Conservation (phyloP, 2,888 invertebrate species). For the Clivina fossor region DNA sequence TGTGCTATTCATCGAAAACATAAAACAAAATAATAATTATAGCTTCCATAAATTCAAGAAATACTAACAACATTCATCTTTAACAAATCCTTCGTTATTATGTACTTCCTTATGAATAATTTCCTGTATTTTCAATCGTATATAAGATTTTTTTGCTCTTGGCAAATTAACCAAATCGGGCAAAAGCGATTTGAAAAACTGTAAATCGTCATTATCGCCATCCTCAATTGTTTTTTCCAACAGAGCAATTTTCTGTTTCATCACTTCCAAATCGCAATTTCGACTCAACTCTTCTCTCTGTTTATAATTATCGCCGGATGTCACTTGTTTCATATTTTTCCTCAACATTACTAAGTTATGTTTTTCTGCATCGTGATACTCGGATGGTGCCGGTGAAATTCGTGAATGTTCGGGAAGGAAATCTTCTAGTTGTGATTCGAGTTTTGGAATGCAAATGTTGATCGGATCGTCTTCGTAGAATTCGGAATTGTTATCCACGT, state of each 20-base stretch:
- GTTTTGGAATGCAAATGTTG: constrained; percentile 27
- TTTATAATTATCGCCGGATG: not conserved
- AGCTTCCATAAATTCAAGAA: too few species aligned
- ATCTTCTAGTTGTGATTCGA: constrained; percentile 26
- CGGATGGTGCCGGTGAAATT: constrained; percentile 15
- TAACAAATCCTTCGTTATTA: constrained; percentile 25
- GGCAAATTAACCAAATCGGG: constrained; percentile 30
- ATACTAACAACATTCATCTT: constrained; percentile 19
- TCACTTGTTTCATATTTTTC: not conserved
- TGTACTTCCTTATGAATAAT: constrained; percentile 30
- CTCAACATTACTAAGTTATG: not conserved
- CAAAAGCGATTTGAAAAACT: constrained; percentile 30
- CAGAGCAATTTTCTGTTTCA: constrained; percentile 9
- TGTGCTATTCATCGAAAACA: too few species aligned
- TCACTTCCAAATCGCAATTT: constrained; percentile 14
- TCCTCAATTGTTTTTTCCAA: constrained; percentile 21
- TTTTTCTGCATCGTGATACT: constrained; percentile 6
- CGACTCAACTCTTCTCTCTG: not conserved
- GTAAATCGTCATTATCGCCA: constrained; percentile 26
- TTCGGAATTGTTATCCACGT: constrained; percentile 22
- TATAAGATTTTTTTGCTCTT: constrained; percentile 29
- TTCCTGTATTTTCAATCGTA: constrained; percentile 32
- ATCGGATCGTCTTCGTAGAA: constrained; percentile 26
- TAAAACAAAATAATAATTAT: too few species aligned
- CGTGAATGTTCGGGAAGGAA: constrained; percentile 16